Conservation (phyloP, 2,113 vertebrate genomes). For the Chaetodon auriga region DNA sequence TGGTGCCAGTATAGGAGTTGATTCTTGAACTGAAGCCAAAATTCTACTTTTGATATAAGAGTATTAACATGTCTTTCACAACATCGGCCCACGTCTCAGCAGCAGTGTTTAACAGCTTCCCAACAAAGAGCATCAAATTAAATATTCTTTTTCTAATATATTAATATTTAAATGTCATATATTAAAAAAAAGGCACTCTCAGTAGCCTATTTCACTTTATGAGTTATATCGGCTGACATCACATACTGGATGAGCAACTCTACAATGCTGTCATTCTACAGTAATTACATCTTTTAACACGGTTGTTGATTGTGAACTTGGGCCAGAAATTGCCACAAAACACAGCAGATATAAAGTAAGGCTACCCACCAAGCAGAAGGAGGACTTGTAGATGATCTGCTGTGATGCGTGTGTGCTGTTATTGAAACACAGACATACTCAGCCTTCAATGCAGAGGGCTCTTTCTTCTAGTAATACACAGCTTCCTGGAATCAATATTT, state of each 20-base stretch:
- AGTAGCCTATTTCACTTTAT: too few species aligned
- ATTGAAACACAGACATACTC: not conserved
- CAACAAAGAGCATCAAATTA: too few species aligned
- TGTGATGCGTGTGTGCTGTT: slow-evolving; percentile 17
- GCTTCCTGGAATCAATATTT: slow-evolving; percentile 26
- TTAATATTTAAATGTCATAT: too few species aligned
- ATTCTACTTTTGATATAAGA: not conserved
- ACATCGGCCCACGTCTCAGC: too few species aligned
- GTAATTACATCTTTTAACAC: not conserved
- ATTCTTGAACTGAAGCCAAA: not conserved
- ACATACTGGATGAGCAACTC: not conserved
- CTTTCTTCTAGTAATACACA: slow-evolving; percentile 7
- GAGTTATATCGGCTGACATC: not conserved
- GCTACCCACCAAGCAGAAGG: not conserved
- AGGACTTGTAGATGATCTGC: slow-evolving; percentile 7
- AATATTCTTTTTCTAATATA: too few species aligned
- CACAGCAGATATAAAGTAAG: not conserved
- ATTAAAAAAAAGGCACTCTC: too few species aligned
- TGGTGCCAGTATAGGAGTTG: not conserved
- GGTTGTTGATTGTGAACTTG: not conserved
- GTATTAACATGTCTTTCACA: too few species aligned
- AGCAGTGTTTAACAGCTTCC: too few species aligned
- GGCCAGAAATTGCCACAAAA: not conserved
- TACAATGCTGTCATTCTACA: not conserved
- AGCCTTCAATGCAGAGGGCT: not conserved